phyloP scores from a whole-genome alignment of 2,888 invertebrate genomes.

The Adela reaumurella region DNA sequence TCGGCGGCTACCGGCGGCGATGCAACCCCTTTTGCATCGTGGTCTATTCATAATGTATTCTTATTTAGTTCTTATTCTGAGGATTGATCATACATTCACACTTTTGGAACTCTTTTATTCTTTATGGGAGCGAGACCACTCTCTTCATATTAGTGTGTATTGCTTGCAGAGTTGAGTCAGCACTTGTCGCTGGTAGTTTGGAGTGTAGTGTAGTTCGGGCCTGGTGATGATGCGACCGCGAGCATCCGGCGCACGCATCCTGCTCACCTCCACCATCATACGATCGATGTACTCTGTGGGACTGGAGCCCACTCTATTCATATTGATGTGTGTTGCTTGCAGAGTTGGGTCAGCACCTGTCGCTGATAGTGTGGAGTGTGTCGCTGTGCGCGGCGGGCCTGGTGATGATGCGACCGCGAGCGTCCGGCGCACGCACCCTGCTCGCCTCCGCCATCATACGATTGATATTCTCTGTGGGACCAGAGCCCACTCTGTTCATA shows the following conservation, averaged over 20 bases:
- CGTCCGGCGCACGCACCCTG: slow-evolving; percentile 74
- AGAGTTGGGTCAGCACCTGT: slow-evolving; percentile 82
- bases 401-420: slow-evolving; percentile 72
- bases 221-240: slow-evolving; percentile 76
- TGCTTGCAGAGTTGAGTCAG: slow-evolving; percentile 67
- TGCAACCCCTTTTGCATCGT: too few relatives aligned
- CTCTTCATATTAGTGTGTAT: too few relatives aligned
- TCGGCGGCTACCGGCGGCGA: too few relatives aligned
- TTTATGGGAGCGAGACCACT: too few relatives aligned
- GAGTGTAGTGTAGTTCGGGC: slow-evolving; percentile 70
- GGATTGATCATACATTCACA: too few relatives aligned
- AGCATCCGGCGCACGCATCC: slow-evolving; percentile 72
- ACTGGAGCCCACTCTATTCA: too few relatives aligned
- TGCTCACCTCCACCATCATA: slow-evolving; percentile 77
- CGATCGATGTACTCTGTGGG: too few relatives aligned
- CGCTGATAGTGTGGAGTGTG: slow-evolving; percentile 82
- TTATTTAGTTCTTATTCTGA: too few relatives aligned
- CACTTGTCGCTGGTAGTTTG: slow-evolving; percentile 86
- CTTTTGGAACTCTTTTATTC: too few relatives aligned
- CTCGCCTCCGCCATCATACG: slow-evolving; percentile 79
- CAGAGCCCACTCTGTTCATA: slow-evolving; percentile 86
- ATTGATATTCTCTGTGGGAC: slow-evolving; percentile 86
- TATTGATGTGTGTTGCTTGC: too few relatives aligned
- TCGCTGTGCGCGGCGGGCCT: slow-evolving; percentile 71
- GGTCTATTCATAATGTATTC: too few relatives aligned